Conservation (phyloP, 2,888 invertebrate species). For the Ophion slaviceki region DNA sequence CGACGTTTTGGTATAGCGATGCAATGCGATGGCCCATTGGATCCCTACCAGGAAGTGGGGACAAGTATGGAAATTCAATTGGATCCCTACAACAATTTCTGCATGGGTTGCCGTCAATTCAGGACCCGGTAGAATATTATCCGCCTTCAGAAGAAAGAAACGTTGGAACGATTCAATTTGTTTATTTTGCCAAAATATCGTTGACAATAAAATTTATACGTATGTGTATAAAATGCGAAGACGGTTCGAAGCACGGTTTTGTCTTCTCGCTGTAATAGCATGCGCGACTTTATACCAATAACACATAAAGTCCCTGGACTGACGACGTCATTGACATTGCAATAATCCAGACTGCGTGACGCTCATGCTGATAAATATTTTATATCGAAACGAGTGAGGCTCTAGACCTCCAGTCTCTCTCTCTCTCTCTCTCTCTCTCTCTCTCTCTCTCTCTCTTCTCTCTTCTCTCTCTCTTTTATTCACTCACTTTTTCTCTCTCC, state of each 20-base stretch:
- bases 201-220: neutral
- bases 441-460: neutral
- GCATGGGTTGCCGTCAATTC: too few species aligned
- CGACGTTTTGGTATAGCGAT: too few species aligned
- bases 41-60: too few species aligned
- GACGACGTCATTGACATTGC: slow-evolving; percentile 46
- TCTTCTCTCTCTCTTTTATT: neutral
- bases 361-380: slow-evolving; percentile 41
- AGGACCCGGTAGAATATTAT: too few species aligned
- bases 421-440: neutral
- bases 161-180: too few species aligned
- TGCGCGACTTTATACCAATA: slow-evolving; percentile 19
- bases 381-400: neutral
- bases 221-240: slow-evolving; percentile 2
- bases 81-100: too few species aligned
- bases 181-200: neutral
- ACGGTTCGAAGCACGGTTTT: neutral
- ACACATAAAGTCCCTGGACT: slow-evolving; percentile 38
- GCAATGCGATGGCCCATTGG: too few species aligned
- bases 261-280: neutral
- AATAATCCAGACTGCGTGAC: slow-evolving; percentile 58
- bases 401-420: too few species aligned
- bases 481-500: neutral
- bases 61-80: too few species aligned
- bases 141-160: too few species aligned